Evolutionary conservation across 2,113 vertebrate species (phyloP).

Genomic region (Paralichthys olivaceus): DNA sequence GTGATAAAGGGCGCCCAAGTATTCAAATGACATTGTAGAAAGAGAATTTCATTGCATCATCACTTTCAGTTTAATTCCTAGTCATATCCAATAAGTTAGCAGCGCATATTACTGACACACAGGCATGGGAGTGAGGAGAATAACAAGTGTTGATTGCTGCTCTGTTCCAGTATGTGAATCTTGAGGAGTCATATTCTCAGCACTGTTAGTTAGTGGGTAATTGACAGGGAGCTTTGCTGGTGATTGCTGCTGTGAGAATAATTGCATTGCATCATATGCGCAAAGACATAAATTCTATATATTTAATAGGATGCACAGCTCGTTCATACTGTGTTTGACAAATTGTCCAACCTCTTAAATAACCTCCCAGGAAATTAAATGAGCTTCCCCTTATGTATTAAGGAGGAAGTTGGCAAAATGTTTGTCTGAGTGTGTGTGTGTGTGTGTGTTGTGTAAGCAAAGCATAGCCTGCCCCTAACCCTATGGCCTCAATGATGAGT

Average conservation of each 20-base stretch:
- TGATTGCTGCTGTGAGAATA: slow-evolving; percentile 1
- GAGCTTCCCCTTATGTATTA: not conserved
- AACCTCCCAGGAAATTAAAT: slow-evolving; percentile 31
- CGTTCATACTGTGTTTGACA: slow-evolving; percentile 13
- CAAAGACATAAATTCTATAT: not conserved
- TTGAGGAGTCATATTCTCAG: not conserved
- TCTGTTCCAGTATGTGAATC: slow-evolving; percentile 2
- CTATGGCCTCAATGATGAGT: no score
- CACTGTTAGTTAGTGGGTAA: slow-evolving; percentile 17
- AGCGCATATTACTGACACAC: slow-evolving; percentile 10
- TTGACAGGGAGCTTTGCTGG: slow-evolving; percentile 13
- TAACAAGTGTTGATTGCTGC: slow-evolving; percentile 32
- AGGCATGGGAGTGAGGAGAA: slow-evolving; percentile 11
- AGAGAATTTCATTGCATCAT: not conserved
- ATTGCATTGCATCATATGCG: slow-evolving; percentile 21
- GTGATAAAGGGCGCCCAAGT: not conserved
- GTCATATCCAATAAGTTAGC: not conserved
- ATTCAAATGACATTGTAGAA: not conserved
- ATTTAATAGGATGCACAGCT: slow-evolving; percentile 20
- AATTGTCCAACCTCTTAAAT: slow-evolving; percentile 24
- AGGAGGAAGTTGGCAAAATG: not conserved
- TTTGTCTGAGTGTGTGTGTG: not conserved
- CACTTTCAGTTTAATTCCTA: not conserved
- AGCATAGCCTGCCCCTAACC: no score
- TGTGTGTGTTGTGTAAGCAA: not conserved